These are phyloP conservation scores for Perca schrenkii DNA, from an alignment of 2,113 vertebrate genomes.

Conservation along the genomic window DNA sequence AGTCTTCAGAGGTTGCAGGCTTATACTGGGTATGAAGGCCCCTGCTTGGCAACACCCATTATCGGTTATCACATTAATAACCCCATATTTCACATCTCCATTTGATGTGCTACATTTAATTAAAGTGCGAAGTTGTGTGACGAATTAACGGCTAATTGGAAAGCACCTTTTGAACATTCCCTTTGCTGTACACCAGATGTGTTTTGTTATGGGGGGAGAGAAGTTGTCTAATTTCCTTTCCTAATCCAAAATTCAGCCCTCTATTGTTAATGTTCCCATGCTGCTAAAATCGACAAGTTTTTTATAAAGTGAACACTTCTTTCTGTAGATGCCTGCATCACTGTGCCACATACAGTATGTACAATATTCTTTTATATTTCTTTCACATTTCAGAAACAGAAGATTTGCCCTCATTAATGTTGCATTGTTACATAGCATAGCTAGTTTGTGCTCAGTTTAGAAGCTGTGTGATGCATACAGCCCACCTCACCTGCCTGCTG, in stretches of 20 bases:
- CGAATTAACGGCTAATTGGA: slow-evolving; percentile 83
- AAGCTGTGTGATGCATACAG: background rate
- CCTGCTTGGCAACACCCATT: slow-evolving; percentile 74
- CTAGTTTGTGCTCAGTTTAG: slow-evolving; percentile 16
- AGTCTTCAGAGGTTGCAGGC: slow-evolving; percentile 71
- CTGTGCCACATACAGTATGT: background rate
- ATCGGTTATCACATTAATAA: slow-evolving; percentile 87
- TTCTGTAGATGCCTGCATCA: background rate
- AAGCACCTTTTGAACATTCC: slow-evolving; percentile 77
- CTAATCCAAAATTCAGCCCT: slow-evolving; percentile 5
- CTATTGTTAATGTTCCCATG: background rate
- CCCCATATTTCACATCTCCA: slow-evolving; percentile 81
- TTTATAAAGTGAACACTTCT: background rate
- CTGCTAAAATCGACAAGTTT: background rate
- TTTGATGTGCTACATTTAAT: slow-evolving; percentile 85
- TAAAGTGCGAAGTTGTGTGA: slow-evolving; percentile 82
- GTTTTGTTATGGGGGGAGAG: slow-evolving; percentile 54
- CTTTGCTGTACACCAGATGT: slow-evolving; percentile 58
- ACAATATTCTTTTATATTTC: background rate
- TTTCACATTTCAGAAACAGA: slow-evolving; percentile 11
- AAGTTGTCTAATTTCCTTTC: slow-evolving; percentile 29
- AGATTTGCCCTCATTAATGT: background rate
- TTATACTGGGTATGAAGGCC: slow-evolving; percentile 51
- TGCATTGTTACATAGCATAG: background rate
- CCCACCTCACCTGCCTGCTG: slow-evolving; percentile 25